Conservation (phyloP, 2,113 vertebrate species). For the Saguinus imperator region DNA sequence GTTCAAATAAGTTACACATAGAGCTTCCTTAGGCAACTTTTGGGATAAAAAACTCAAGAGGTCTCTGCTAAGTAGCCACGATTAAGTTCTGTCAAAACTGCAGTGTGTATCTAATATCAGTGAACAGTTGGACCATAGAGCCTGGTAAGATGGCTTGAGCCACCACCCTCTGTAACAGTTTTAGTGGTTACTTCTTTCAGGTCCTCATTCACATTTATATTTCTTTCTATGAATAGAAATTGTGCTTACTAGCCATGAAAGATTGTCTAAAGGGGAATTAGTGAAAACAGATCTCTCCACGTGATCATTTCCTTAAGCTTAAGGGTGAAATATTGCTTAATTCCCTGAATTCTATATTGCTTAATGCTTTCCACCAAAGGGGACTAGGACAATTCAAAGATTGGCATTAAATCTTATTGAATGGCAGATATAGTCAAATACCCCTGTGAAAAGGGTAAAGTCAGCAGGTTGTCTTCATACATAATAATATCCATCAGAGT, state of each 20-base stretch:
- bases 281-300: neutral
- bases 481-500: neutral
- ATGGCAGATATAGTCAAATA: neutral
- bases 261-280: neutral
- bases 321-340: neutral
- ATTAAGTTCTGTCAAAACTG: neutral
- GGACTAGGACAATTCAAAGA: neutral
- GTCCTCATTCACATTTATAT: neutral
- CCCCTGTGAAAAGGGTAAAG: neutral
- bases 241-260: neutral
- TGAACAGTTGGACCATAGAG: neutral
- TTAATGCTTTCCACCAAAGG: neutral
- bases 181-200: neutral
- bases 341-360: neutral
- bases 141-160: neutral
- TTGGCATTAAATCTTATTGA: neutral
- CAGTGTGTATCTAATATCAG: too few species aligned
- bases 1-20: neutral
- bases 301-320: neutral
- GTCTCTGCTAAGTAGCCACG: neutral
- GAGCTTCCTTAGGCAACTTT: neutral
- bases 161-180: neutral
- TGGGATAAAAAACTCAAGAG: neutral
- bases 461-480: neutral
- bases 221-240: constrained; percentile 24